phyloP scores from a whole-genome alignment of 2,797 vertebrate genomes.

The Pangasius macronema region DNA sequence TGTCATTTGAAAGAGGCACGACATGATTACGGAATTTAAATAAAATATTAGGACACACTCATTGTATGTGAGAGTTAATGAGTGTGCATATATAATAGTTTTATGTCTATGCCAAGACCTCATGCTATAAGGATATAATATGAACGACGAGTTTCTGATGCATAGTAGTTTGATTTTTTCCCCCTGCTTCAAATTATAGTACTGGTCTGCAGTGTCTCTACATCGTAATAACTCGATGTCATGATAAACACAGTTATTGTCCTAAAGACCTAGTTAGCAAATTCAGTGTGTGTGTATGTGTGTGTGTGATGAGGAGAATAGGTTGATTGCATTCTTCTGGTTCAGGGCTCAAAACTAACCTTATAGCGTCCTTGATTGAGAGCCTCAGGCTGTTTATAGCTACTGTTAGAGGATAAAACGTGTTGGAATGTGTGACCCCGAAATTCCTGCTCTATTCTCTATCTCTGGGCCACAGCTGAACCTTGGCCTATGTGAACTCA shows the following conservation, averaged over 20 bases:
- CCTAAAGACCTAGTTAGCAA: too few relatives aligned
- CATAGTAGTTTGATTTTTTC: background rate
- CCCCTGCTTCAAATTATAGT: too few relatives aligned
- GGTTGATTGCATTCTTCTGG: background rate
- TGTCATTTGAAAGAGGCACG: background rate
- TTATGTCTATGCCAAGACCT: background rate
- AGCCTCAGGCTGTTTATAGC: background rate
- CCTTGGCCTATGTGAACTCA: conserved; percentile 61
- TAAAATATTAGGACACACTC: background rate
- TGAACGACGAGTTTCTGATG: too few relatives aligned
- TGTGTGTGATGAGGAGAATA: background rate
- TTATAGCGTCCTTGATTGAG: background rate
- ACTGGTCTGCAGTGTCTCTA: too few relatives aligned
- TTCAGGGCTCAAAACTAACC: background rate
- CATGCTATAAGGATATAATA: background rate
- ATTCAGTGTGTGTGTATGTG: background rate
- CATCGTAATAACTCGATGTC: too few relatives aligned
- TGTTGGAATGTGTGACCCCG: conserved; percentile 73
- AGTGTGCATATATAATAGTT: background rate
- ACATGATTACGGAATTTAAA: background rate
- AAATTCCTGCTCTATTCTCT: conserved; percentile 70
- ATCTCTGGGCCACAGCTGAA: conserved; percentile 60
- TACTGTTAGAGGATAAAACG: conserved; percentile 60
- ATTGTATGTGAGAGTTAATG: too few relatives aligned
- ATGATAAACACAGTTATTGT: too few relatives aligned